Conservation (phyloP, 2,113 vertebrate genomes). For the Myiopsitta monachus region DNA sequence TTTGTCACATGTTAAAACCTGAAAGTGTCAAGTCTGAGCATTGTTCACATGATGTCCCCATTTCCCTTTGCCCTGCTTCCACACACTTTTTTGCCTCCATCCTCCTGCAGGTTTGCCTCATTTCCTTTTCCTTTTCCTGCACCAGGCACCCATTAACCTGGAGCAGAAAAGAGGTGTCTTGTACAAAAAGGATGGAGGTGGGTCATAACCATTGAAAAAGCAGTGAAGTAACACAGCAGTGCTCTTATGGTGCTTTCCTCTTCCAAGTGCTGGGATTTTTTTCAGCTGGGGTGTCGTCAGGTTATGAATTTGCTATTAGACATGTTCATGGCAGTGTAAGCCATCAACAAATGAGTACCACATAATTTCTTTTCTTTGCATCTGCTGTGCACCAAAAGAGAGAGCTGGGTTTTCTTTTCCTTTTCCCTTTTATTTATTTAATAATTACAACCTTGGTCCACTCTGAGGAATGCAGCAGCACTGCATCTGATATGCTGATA, state of each 20-base stretch:
- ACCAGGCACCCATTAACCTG: not conserved
- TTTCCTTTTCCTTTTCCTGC: constrained; percentile 40
- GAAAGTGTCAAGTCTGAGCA: not conserved
- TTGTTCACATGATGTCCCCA: not conserved
- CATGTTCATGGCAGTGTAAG: not conserved
- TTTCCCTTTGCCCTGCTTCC: not conserved
- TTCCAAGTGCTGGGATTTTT: constrained; percentile 5
- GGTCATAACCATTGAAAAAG: not conserved
- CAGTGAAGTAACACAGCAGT: not conserved
- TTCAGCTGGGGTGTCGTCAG: not conserved
- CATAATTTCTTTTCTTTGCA: constrained; percentile 1
- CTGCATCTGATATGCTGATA: accelerated
- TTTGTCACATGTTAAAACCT: not conserved
- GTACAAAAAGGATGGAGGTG: not conserved
- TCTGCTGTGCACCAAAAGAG: not conserved
- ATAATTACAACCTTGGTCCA: not conserved
- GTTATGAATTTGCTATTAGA: constrained; percentile 15
- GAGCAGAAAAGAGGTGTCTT: not conserved
- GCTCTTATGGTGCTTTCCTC: not conserved
- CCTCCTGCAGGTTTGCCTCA: not conserved
- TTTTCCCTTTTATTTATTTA: not conserved
- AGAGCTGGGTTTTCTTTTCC: not conserved
- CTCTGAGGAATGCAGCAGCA: not conserved
- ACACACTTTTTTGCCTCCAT: not conserved
- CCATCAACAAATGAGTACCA: not conserved